Evolutionary conservation across 2,113 vertebrate genomes (phyloP).

Genomic region (Hippocampus mohnikei): DNA sequence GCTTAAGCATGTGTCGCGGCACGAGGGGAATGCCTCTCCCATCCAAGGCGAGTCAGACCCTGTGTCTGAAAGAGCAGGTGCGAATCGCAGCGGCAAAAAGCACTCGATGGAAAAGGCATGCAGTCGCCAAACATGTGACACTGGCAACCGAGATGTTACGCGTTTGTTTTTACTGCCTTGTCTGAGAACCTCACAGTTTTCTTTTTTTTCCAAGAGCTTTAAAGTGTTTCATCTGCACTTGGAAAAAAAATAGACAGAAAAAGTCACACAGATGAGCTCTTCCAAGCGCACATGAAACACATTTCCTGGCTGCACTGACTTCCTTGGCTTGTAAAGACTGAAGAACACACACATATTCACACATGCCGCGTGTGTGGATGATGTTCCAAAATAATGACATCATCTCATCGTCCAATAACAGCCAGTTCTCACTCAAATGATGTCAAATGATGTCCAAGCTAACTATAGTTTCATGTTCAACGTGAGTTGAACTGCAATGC

Average conservation of each 20-base stretch:
- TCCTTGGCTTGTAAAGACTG: slow-evolving; percentile 40
- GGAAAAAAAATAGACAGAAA: slow-evolving; percentile 33
- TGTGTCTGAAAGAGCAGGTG: slow-evolving; percentile 60
- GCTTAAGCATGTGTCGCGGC: slow-evolving; percentile 70
- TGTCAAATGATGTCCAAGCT: not conserved
- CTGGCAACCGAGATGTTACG: slow-evolving; percentile 28
- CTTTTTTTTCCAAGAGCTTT: slow-evolving; percentile 27
- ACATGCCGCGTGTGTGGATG: not conserved
- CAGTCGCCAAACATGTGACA: slow-evolving; percentile 8
- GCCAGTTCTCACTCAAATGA: not conserved
- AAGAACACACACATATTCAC: slow-evolving; percentile 19
- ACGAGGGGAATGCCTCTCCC: slow-evolving; percentile 45
- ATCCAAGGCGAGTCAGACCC: slow-evolving; percentile 35
- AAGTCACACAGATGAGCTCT: slow-evolving; percentile 36
- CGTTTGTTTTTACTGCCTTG: slow-evolving; percentile 19
- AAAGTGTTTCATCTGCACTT: slow-evolving; percentile 50
- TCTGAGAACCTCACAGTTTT: not conserved
- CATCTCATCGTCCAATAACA: not conserved
- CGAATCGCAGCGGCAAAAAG: slow-evolving; percentile 17
- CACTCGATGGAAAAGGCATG: slow-evolving; percentile 15
- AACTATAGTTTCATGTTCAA: not conserved
- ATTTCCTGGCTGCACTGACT: slow-evolving; percentile 59
- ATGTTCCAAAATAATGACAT: not conserved
- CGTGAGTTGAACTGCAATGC: not conserved
- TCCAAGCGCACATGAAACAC: slow-evolving; percentile 54